Conservation (phyloP, 2,797 vertebrate genomes). For the Bovichtus variegatus region DNA sequence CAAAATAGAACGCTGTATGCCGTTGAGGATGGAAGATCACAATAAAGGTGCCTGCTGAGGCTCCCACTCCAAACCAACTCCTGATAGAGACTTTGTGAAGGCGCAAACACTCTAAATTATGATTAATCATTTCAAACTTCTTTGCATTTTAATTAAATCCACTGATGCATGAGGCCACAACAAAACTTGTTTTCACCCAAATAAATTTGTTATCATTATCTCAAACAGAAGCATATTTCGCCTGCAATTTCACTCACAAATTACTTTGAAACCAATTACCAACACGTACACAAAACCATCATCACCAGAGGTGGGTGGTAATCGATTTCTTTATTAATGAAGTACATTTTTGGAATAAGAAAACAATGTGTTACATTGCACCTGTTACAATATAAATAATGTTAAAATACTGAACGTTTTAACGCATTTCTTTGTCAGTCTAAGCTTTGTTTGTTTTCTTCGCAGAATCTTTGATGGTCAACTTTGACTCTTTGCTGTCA, state of each 20-base stretch:
- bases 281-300: constrained; percentile 19
- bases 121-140: constrained; percentile 63
- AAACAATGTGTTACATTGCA: neutral
- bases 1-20: neutral
- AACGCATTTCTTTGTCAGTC: neutral
- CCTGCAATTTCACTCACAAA: constrained; percentile 31
- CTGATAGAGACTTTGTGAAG: constrained; percentile 27
- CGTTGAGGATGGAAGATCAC: constrained; percentile 17
- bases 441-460: neutral
- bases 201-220: constrained; percentile 64
- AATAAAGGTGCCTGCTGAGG: constrained; percentile 37
- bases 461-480: neutral
- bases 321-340: neutral
- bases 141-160: constrained; percentile 73
- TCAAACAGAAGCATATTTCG: constrained; percentile 49
- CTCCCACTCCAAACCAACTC: constrained; percentile 29
- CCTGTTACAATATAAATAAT: neutral
- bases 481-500: neutral
- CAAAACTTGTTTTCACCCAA: constrained; percentile 57
- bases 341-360: neutral
- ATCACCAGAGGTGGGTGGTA: neutral
- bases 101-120: constrained; percentile 55
- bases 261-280: constrained; percentile 32
- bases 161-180: constrained; percentile 55
- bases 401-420: neutral